A percentile compares a stretch with the other conserved stretches of the same genome.
phyloP scores from a whole-genome alignment of 2,888 invertebrate genomes.

The Habroteleia sp. region DNA sequence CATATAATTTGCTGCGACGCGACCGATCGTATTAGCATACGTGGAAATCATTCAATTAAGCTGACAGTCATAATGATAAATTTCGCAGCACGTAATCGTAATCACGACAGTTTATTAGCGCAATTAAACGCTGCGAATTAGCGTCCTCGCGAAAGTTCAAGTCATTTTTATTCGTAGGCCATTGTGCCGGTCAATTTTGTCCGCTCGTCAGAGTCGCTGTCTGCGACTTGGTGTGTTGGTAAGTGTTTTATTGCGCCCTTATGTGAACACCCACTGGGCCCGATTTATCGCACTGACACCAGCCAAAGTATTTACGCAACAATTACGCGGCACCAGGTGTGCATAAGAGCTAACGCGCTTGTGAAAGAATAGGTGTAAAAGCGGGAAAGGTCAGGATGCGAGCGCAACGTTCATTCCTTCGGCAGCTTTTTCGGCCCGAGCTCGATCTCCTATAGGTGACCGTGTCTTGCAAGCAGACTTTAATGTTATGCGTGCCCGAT shows the following conservation, averaged over 20 bases:
- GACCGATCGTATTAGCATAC: slow-evolving; percentile 5
- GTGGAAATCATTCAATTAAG: slow-evolving; percentile 48
- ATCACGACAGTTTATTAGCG: background rate
- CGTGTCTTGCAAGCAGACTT: slow-evolving; percentile 12
- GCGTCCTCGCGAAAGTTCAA: slow-evolving; percentile 9
- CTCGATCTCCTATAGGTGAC: too few relatives aligned
- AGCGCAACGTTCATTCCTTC: slow-evolving; percentile 1
- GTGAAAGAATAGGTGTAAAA: slow-evolving; percentile 40
- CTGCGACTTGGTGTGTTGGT: slow-evolving; percentile 17
- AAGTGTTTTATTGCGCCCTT: slow-evolving; percentile 42
- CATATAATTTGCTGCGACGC: slow-evolving; percentile 15
- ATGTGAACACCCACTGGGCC: slow-evolving; percentile 38
- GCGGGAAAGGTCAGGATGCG: slow-evolving; percentile 45
- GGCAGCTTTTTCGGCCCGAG: background rate
- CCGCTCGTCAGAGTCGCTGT: slow-evolving; percentile 11
- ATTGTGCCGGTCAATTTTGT: slow-evolving; percentile 21
- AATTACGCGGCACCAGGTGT: slow-evolving; percentile 34
- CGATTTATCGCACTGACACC: slow-evolving; percentile 32
- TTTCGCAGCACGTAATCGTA: slow-evolving; percentile 17
- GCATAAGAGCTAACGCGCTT: slow-evolving; percentile 13
- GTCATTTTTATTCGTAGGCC: slow-evolving; percentile 14
- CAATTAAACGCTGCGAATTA: slow-evolving; percentile 11
- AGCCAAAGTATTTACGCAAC: slow-evolving; percentile 46
- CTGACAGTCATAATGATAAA: slow-evolving; percentile 33
- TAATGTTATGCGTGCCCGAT: slow-evolving; percentile 41